Percentiles rank a stretch among this genome's conserved stretches.
These are phyloP conservation scores for Phoxinus phoxinus DNA, from an alignment of 2,113 vertebrate genomes.

Conservation along the genomic window DNA sequence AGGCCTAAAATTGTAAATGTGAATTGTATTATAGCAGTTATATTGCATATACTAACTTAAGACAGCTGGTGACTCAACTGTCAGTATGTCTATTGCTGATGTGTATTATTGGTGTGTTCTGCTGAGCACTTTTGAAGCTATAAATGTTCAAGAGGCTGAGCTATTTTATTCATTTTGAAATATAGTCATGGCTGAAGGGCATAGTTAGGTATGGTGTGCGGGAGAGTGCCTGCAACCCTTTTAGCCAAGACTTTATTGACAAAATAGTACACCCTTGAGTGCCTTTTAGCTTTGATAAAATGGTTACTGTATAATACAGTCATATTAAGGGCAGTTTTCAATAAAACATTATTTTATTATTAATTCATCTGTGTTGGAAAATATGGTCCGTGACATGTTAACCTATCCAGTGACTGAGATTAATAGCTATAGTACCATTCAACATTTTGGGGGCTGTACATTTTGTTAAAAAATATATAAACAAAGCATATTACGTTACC, in stretches of 20 bases:
- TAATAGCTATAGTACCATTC: too few species aligned
- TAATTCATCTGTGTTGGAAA: not conserved
- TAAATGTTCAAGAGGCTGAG: not conserved
- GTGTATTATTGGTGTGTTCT: not conserved
- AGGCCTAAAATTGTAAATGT: not conserved
- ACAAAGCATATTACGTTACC: too few species aligned
- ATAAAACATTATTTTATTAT: not conserved
- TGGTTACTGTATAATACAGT: not conserved
- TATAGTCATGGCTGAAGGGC: not conserved
- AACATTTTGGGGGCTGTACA: too few species aligned
- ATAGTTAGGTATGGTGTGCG: not conserved
- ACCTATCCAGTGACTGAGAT: not conserved
- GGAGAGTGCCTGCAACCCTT: not conserved
- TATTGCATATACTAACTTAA: conserved; percentile 5
- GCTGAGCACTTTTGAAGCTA: not conserved
- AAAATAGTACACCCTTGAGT: not conserved
- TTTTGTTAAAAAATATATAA: too few species aligned
- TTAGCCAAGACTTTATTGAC: not conserved
- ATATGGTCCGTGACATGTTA: not conserved
- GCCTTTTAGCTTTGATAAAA: conserved; percentile 6
- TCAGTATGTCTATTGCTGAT: not conserved
- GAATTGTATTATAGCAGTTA: conserved; percentile 11
- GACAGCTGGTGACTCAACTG: conserved; percentile 5
- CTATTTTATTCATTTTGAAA: not conserved
- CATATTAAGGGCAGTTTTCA: not conserved